These are phyloP conservation scores for Cremastobaeus sp. DNA, from an alignment of 2,888 invertebrate genomes.

Conservation along the genomic window DNA sequence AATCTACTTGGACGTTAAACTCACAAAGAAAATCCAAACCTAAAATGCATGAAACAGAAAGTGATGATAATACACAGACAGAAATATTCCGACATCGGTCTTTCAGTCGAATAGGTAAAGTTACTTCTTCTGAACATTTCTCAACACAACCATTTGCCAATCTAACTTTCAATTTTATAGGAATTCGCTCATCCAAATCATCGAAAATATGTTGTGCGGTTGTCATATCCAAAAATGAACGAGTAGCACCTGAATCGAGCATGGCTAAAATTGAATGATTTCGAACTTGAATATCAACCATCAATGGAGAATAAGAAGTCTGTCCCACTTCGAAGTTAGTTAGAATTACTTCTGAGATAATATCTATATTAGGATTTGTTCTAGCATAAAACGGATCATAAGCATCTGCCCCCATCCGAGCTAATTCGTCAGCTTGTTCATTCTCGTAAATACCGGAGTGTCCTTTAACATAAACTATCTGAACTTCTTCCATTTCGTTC, in stretches of 20 bases:
- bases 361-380: no score
- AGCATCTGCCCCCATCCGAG: not conserved
- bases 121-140: not conserved
- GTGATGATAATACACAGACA: not conserved
- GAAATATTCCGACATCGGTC: not conserved
- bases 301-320: no score
- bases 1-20: not conserved
- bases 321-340: no score
- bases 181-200: no score
- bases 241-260: no score
- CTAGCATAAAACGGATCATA: no score
- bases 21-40: not conserved
- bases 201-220: no score
- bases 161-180: not conserved
- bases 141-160: slow-evolving; percentile 2
- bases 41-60: not conserved
- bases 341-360: no score
- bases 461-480: slow-evolving; percentile 14
- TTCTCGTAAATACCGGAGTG: slow-evolving; percentile 4
- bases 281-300: no score
- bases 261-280: no score
- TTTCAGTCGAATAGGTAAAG: not conserved
- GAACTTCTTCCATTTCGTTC: not conserved
- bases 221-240: no score
- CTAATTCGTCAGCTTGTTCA: slow-evolving; percentile 7